Base-by-base conservation (phyloP, 2,888 invertebrate genomes). In the Scotopteryx bipunctaria region DNA sequence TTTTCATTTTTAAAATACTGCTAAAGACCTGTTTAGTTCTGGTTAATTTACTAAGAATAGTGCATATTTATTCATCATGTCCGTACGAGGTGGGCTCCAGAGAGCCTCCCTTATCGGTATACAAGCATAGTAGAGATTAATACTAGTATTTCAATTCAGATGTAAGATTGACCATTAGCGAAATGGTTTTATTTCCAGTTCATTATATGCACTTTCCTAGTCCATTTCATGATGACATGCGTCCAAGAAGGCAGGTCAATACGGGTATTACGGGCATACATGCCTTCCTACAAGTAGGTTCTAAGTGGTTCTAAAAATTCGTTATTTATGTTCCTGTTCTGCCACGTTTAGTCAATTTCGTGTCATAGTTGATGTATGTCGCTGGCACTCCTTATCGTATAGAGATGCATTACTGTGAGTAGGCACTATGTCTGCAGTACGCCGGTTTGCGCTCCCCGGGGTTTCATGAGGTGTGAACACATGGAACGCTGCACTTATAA, bases 391-490 rank as follows among this genome's bases (percentile, higher is more conserved):
- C n/a, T n/a, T n/a, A n/a, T n/a, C n/a, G n/a, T n/a, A n/a, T n/a
- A n/a, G n/a, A n/a, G 36, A 19, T 43, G 41, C 19, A 9, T 8
- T 8, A 50, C 49, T 58, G 52, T 32, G 21, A 19, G 19, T 8
- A 27, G 3, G 2, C 32, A 37, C 31, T 29, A 14, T 32, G 44
- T 55, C 41, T 57, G 3, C 48, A 52, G 50, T 50, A 49, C 61
- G 68, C 82, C 78, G 81, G 84, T 82, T 78, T 72, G 50, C 61
- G 64, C 76, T 77, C 80, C 81, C 81, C 64, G 79, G 66, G 76
- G 83, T 76, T 81, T 81, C 81, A 80, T 72, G 78, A 83, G 79
- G 83, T 82, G 83, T 83, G 80, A 86, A 83, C 76, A 77, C 68
- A 75, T 69, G 68, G 72, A 67, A 73, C 68, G 64, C 60, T 71